Conservation (phyloP, 2,113 vertebrate species). For the Capra hircus region DNA sequence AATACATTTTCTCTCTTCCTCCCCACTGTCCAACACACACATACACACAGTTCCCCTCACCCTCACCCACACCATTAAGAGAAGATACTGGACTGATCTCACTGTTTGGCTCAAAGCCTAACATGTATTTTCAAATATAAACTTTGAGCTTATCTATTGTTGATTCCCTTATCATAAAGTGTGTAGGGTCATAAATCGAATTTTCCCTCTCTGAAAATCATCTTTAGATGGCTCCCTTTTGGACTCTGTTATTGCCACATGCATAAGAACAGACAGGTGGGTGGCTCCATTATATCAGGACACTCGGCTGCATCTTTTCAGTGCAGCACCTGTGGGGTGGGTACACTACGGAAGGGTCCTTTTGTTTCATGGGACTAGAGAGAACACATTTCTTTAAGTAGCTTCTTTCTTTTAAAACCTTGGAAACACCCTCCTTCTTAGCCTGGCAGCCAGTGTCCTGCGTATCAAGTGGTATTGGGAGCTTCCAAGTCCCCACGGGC, state of each 20-base stretch:
- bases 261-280: neutral
- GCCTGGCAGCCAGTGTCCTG: neutral
- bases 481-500: neutral
- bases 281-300: neutral
- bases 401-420: neutral
- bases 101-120: slow-evolving; percentile 20
- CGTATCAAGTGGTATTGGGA: neutral
- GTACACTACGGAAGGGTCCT: neutral
- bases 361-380: neutral
- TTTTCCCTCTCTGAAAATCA: slow-evolving; percentile 15
- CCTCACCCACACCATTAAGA: neutral
- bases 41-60: neutral
- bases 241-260: neutral
- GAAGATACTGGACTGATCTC: slow-evolving; percentile 11
- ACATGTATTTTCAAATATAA: slow-evolving; percentile 54
- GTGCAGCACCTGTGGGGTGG: accelerated
- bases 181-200: neutral
- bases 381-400: neutral
- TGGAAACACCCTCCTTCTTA: neutral
- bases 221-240: neutral
- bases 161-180: neutral
- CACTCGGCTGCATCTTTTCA: neutral
- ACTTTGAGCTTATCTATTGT: slow-evolving; percentile 17
- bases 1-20: neutral
- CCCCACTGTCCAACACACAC: neutral